phyloP scores from a whole-genome alignment of 2,888 invertebrate genomes.

The Hedya salicella region DNA sequence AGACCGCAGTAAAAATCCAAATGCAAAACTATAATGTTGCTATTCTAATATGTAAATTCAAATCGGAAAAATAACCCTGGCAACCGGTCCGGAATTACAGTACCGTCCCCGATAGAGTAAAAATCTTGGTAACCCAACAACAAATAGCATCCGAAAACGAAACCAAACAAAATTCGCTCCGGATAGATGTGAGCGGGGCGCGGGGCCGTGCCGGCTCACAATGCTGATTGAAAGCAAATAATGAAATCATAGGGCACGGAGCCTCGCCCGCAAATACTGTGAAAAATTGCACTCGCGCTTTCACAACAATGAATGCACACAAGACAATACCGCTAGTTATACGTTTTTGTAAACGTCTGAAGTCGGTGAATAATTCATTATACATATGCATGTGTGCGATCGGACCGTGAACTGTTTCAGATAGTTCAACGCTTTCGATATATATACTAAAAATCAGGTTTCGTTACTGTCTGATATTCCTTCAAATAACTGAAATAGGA shows the following conservation, averaged over 20 bases:
- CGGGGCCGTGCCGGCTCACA: constrained; percentile 69
- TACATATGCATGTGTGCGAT: too few species aligned
- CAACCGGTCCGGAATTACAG: constrained; percentile 45
- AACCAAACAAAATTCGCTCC: constrained; percentile 80
- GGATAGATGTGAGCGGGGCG: constrained; percentile 60
- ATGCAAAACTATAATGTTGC: background rate
- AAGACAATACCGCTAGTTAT: constrained; percentile 47
- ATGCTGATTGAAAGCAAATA: constrained; percentile 85
- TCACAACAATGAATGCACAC: constrained; percentile 66
- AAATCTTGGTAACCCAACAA: constrained; percentile 75
- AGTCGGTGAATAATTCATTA: background rate
- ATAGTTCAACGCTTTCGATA: too few species aligned
- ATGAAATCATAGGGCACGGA: constrained; percentile 81
- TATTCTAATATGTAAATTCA: constrained; percentile 28
- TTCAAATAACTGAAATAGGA: too few species aligned
- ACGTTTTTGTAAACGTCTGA: background rate
- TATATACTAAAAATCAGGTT: too few species aligned
- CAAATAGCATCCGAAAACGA: constrained; percentile 81
- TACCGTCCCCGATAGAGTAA: constrained; percentile 56
- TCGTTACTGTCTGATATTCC: too few species aligned
- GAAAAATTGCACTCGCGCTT: constrained; percentile 74
- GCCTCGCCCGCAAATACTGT: constrained; percentile 75
- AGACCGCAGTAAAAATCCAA: too few species aligned
- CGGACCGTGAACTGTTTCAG: too few species aligned
- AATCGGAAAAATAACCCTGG: constrained; percentile 29